Conservation (phyloP, 2,888 invertebrate species). For the Caenorhabditis wallacei region DNA sequence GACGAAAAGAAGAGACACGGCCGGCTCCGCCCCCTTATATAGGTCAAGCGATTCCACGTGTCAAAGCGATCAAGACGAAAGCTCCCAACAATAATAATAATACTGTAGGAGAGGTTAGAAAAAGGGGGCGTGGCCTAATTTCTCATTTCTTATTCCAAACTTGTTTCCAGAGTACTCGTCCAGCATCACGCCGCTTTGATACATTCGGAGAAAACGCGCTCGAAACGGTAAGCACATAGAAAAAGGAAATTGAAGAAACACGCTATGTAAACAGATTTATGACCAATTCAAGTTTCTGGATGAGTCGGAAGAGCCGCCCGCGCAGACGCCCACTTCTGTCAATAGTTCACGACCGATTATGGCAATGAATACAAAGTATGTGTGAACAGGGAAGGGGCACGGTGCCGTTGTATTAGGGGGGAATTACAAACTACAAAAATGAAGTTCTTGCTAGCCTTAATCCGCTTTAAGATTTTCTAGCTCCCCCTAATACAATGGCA, state of each 20-base stretch:
- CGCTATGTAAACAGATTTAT: slow-evolving; percentile 67
- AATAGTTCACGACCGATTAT: slow-evolving; percentile 61
- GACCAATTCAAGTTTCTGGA: slow-evolving; percentile 73
- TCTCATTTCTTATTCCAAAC: too few species aligned
- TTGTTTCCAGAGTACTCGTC: slow-evolving; percentile 47
- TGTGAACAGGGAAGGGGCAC: neutral
- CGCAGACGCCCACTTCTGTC: slow-evolving; percentile 61
- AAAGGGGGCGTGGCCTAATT: too few species aligned
- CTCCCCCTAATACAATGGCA: too few species aligned
- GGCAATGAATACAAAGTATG: slow-evolving; percentile 40
- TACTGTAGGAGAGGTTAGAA: slow-evolving; percentile 39
- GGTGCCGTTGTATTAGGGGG: neutral
- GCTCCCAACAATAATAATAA: slow-evolving; percentile 26
- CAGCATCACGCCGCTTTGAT: slow-evolving; percentile 63
- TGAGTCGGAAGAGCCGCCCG: slow-evolving; percentile 65
- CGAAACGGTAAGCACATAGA: slow-evolving; percentile 64
- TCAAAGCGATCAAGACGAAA: slow-evolving; percentile 57
- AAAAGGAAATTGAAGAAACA: slow-evolving; percentile 5
- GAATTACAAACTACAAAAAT: too few species aligned
- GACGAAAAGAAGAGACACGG: slow-evolving; percentile 45
- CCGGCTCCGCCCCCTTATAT: slow-evolving; percentile 65
- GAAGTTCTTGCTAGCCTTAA: too few species aligned
- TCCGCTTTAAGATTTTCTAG: too few species aligned
- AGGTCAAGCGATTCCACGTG: slow-evolving; percentile 61
- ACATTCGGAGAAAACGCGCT: slow-evolving; percentile 73